Evolutionary conservation across 2,888 invertebrate genomes (phyloP).

Genomic region (Antheraea assamensis): DNA sequence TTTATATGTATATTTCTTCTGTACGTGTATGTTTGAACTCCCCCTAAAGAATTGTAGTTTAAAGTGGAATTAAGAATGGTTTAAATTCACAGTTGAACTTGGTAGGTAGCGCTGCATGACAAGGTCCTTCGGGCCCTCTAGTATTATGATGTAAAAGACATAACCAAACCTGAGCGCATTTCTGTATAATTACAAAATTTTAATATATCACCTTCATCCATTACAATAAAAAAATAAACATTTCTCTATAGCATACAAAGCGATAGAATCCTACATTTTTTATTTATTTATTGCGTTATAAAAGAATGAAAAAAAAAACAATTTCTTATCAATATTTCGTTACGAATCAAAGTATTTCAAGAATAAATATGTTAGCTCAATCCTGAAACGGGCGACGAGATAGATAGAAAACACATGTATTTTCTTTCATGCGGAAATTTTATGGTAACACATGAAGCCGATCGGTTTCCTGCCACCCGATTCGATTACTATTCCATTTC

Average conservation of each 20-base stretch:
- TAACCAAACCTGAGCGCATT: too few relatives aligned
- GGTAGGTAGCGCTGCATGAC: too few relatives aligned
- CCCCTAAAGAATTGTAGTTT: too few relatives aligned
- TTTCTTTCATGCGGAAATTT: constrained; percentile 23
- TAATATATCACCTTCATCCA: too few relatives aligned
- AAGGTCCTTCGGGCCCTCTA: too few relatives aligned
- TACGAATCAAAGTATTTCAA: constrained; percentile 12
- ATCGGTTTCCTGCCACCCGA: constrained; percentile 20
- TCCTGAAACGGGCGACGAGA: constrained; percentile 13
- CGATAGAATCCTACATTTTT: not conserved
- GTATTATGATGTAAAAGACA: too few relatives aligned
- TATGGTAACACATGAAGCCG: constrained; percentile 21
- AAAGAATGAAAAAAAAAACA: not conserved
- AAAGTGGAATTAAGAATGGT: too few relatives aligned
- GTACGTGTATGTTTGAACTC: too few relatives aligned
- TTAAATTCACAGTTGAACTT: too few relatives aligned
- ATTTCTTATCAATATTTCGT: not conserved
- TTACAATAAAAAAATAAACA: not conserved
- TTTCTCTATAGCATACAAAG: not conserved
- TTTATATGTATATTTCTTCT: too few relatives aligned
- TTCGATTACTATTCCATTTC: constrained; percentile 27
- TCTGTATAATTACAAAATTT: too few relatives aligned
- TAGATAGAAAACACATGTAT: constrained; percentile 18
- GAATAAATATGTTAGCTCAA: constrained; percentile 14
- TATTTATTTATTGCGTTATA: not conserved